Evolutionary conservation across 2,888 invertebrate genomes (phyloP).

Genomic region (Chromoteleia sp.): DNA sequence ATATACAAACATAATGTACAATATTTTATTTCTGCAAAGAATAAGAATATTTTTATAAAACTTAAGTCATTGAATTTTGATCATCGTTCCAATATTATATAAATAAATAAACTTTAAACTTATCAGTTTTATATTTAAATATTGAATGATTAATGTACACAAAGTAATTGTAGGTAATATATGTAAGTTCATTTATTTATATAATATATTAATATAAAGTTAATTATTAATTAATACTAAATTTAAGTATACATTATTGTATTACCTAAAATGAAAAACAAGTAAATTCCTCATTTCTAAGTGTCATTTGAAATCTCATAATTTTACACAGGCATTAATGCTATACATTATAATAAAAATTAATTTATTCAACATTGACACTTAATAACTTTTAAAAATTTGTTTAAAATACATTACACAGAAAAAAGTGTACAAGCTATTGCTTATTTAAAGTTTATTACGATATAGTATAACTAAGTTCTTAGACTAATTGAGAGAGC

Average conservation of each 20-base stretch:
- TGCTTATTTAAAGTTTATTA: slow-evolving; percentile 4
- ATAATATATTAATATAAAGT: slow-evolving; percentile 7
- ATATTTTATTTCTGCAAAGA: background rate
- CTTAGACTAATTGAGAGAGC: slow-evolving; percentile 27
- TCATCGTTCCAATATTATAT: slow-evolving; percentile 12
- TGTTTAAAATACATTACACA: background rate
- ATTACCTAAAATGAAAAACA: background rate
- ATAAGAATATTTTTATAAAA: slow-evolving; percentile 34
- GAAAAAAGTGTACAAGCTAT: background rate
- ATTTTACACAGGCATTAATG: background rate
- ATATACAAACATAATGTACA: slow-evolving; percentile 34
- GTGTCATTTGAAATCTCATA: slow-evolving; percentile 9
- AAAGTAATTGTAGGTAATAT: background rate
- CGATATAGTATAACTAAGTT: background rate
- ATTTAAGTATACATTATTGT: slow-evolving; percentile 2
- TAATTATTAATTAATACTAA: slow-evolving; percentile 1
- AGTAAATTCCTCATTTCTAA: background rate
- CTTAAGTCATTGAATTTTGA: slow-evolving; percentile 21
- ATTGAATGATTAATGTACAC: background rate
- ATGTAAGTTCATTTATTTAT: slow-evolving; percentile 7
- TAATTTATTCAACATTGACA: too few species aligned
- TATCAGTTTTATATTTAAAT: background rate
- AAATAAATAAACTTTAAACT: slow-evolving; percentile 8
- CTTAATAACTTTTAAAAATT: too few species aligned
- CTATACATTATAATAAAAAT: slow-evolving; percentile 10